Conservation (phyloP, 2,797 vertebrate species). For the Cossypha niveicapilla region DNA sequence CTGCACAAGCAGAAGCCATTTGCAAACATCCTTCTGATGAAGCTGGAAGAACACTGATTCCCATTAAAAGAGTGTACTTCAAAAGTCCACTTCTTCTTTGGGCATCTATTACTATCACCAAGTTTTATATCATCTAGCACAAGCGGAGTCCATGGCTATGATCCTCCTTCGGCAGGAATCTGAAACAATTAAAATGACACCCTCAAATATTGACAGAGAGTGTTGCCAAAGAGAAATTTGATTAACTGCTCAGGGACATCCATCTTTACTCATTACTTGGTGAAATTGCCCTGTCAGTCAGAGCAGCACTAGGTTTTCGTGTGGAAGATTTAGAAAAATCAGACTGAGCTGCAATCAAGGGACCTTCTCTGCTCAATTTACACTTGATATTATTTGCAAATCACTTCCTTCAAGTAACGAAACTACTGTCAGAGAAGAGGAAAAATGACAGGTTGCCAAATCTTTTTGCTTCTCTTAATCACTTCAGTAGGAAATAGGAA, state of each 20-base stretch:
- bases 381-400: not conserved
- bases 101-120: not conserved
- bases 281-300: slow-evolving; percentile 41
- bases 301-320: not conserved
- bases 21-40: not conserved
- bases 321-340: not conserved
- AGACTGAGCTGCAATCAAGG: not conserved
- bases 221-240: not conserved
- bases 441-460: not conserved
- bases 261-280: slow-evolving; percentile 3
- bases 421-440: not conserved
- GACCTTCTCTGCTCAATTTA: not conserved
- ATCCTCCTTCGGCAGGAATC: not conserved
- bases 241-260: not conserved
- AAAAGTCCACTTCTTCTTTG: not conserved
- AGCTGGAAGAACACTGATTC: not conserved
- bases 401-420: not conserved
- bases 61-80: not conserved
- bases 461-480: not conserved
- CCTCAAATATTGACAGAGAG: not conserved
- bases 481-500: not conserved
- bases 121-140: not conserved
- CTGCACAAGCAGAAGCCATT: not conserved
- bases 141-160: not conserved
- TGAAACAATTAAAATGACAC: slow-evolving; percentile 23